Conservation (phyloP, 2,113 vertebrate species). For the Maccullochella peelii region DNA sequence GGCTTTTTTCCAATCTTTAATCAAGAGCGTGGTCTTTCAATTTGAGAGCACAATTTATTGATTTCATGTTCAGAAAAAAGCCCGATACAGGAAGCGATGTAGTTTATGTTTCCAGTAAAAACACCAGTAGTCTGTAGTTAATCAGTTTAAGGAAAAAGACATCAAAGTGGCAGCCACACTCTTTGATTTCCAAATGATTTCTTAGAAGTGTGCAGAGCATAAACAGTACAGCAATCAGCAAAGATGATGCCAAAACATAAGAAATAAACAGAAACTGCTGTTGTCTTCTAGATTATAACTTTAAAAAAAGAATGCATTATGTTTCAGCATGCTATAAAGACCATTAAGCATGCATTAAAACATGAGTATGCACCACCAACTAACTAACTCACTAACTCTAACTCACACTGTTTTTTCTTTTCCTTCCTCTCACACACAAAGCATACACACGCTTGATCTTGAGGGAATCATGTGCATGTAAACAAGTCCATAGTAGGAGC, state of each 20-base stretch:
- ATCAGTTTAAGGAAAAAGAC: background rate
- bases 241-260: background rate
- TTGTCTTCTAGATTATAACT: background rate
- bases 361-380: background rate
- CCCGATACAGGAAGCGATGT: background rate
- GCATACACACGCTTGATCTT: conserved; percentile 25
- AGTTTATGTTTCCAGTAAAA: background rate
- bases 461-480: conserved; percentile 46
- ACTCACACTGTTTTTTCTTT: background rate
- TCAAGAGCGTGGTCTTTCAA: too few relatives aligned
- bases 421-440: background rate
- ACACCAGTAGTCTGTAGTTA: background rate
- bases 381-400: too few relatives aligned
- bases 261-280: conserved; percentile 5
- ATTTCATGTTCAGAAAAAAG: too few relatives aligned
- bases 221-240: conserved; percentile 1
- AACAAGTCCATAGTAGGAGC: conserved; percentile 64
- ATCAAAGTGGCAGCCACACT: background rate
- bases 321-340: conserved; percentile 4
- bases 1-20: too few relatives aligned
- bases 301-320: background rate
- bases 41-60: too few relatives aligned
- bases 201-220: conserved; percentile 1
- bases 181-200: conserved; percentile 27
- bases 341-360: background rate